phyloP scores from a whole-genome alignment of 2,888 invertebrate genomes.

The Anoncus sp. region DNA sequence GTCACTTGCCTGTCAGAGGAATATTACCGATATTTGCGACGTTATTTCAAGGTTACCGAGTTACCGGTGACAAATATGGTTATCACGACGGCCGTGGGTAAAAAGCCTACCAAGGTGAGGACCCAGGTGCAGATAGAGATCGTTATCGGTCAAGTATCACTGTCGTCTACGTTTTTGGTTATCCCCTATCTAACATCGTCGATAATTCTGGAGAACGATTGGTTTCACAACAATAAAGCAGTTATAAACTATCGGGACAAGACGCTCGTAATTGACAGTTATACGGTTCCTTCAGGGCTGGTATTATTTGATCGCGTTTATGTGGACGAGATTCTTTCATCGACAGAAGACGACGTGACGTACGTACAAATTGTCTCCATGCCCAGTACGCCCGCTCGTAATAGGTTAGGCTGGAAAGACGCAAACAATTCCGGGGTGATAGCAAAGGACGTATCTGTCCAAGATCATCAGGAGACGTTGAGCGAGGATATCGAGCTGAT shows the following conservation, averaged over 20 bases:
- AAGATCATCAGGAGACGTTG: too few relatives aligned
- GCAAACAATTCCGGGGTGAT: too few relatives aligned
- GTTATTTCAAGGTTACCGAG: background rate
- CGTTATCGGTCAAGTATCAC: background rate
- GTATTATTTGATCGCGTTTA: too few relatives aligned
- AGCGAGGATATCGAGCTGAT: too few relatives aligned
- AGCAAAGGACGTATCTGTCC: too few relatives aligned
- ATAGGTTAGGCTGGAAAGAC: too few relatives aligned
- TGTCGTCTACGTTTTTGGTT: constrained; percentile 36
- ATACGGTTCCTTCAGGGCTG: too few relatives aligned
- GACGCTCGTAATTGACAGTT: too few relatives aligned
- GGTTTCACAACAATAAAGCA: constrained; percentile 28
- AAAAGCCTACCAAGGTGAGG: background rate
- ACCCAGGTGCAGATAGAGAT: constrained; percentile 32
- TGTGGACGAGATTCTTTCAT: too few relatives aligned
- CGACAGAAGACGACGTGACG: too few relatives aligned
- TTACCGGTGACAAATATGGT: background rate
- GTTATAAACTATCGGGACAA: constrained; percentile 16
- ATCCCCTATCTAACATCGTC: constrained; percentile 37
- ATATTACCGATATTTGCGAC: constrained; percentile 40
- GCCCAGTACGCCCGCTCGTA: too few relatives aligned
- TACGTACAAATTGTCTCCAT: too few relatives aligned
- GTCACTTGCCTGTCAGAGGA: constrained; percentile 59
- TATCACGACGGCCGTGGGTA: background rate
- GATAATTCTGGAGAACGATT: constrained; percentile 52